Evolutionary conservation across 2,113 vertebrate species (phyloP).

Genomic region (Mastomys natalensis): DNA sequence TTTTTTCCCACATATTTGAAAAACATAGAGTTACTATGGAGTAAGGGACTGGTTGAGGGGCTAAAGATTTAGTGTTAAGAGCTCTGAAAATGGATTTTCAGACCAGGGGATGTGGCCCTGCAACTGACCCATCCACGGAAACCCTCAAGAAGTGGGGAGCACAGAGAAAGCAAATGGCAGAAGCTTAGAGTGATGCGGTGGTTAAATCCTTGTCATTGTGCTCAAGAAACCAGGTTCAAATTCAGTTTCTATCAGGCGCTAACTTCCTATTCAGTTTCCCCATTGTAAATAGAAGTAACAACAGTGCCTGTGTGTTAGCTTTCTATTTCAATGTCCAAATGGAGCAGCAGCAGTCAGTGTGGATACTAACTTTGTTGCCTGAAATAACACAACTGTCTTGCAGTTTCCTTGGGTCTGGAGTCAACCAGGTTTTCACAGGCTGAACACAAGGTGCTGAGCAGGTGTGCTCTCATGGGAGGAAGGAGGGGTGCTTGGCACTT

Average conservation of each 20-base stretch:
- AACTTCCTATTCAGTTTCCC: neutral
- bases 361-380: neutral
- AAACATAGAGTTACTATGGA: slow-evolving; percentile 67
- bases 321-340: neutral
- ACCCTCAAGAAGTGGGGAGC: neutral
- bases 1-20: slow-evolving; percentile 60
- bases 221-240: slow-evolving; percentile 26
- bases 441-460: neutral
- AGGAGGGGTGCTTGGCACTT: neutral
- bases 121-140: neutral
- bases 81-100: slow-evolving; percentile 74
- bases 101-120: neutral
- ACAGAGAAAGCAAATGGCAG: slow-evolving; percentile 37
- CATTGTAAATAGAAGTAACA: neutral
- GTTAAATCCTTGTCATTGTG: neutral
- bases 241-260: neutral
- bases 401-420: neutral
- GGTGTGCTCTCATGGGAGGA: neutral
- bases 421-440: neutral
- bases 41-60: slow-evolving; percentile 65
- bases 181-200: neutral
- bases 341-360: neutral
- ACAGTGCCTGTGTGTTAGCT: neutral
- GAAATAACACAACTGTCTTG: neutral
- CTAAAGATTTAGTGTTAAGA: slow-evolving; percentile 58